Evolutionary conservation across 2,113 vertebrate genomes (phyloP).

Genomic region (Dolichallabes microphthalmus): DNA sequence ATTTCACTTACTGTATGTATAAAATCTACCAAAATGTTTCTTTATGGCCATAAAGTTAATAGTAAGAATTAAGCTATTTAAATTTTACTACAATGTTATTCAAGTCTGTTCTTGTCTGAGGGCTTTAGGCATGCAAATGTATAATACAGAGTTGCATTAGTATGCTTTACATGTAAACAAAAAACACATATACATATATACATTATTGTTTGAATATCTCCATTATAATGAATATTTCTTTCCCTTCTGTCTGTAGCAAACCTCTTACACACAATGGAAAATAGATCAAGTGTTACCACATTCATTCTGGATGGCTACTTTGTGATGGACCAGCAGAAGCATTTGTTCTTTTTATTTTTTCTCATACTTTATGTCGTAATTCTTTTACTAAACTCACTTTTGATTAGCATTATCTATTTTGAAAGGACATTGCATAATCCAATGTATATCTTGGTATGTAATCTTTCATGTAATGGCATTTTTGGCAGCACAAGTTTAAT

Average conservation of each 20-base stretch:
- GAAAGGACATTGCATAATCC: conserved; percentile 60
- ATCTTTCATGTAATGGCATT: conserved; percentile 61
- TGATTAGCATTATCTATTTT: conserved; percentile 56
- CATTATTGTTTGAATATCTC: neutral
- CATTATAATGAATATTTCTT: neutral
- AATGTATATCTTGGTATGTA: conserved; percentile 62
- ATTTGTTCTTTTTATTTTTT: conserved; percentile 53
- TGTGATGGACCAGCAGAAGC: conserved; percentile 55
- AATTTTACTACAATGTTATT: neutral
- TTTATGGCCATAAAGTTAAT: neutral
- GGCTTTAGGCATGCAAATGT: neutral
- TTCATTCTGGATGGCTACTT: conserved; percentile 61
- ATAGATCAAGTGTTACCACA: conserved; percentile 45
- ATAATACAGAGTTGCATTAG: neutral
- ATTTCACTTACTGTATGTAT: too few relatives aligned
- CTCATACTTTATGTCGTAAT: conserved; percentile 54
- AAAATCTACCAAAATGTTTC: too few relatives aligned
- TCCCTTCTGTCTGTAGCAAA: neutral
- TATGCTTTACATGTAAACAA: neutral
- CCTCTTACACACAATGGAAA: conserved; percentile 54
- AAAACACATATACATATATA: neutral
- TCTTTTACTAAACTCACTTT: conserved; percentile 49
- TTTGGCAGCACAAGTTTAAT: conserved; percentile 60
- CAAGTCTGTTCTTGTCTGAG: neutral
- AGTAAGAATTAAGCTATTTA: neutral